Base-by-base conservation (phyloP, 2,888 invertebrate genomes). In the Oligia fasciuncula region DNA sequence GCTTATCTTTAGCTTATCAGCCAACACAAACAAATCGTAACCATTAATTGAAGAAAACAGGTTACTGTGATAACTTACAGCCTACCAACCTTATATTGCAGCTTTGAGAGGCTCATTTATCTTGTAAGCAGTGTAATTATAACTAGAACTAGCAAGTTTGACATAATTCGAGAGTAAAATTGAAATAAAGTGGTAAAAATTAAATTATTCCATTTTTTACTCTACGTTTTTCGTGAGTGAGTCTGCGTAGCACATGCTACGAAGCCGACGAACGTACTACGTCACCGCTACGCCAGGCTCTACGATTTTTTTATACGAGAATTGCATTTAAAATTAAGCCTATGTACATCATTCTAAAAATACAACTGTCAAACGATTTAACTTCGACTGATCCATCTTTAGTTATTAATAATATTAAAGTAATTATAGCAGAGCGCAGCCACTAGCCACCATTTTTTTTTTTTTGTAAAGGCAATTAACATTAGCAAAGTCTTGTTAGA, bases 1-100 rank as follows among this genome's bases (percentile, higher is more conserved):
- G 67, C 72, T 86, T 85, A 84, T 84, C 86, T 74, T 40, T 60
- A 13, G 63, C 77, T 82, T 86, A 83, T 86, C 86, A 85, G 76
- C 40, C 40, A 76, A 66, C 66, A 85, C 85, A 85, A 85, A 83
- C 76, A 83, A 83, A 85, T 86, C 51, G 78, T 69, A 73, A 73
- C 68, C 83, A 83, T 83, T 85, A 78, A 80, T 83, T 77, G 73
- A 71, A 77, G 62, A 77, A 78, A 81, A 81, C 80, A 77, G 80
- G 82, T 85, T 71, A 77, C 71, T 65, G 19, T 66, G 68, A 68
- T 81, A 76, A 74, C 65, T 70, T 81, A 63, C 70, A 51, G 70
- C 66, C 62, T 67, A 70, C 73, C 66, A 43, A 81, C 63, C 43
- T 49, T 54, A 72, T 73, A 72, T 57, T 73, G 57, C 54, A 79